These are phyloP conservation scores for Nymphalis polychloros DNA, from an alignment of 2,888 invertebrate species.

Conservation along the genomic window DNA sequence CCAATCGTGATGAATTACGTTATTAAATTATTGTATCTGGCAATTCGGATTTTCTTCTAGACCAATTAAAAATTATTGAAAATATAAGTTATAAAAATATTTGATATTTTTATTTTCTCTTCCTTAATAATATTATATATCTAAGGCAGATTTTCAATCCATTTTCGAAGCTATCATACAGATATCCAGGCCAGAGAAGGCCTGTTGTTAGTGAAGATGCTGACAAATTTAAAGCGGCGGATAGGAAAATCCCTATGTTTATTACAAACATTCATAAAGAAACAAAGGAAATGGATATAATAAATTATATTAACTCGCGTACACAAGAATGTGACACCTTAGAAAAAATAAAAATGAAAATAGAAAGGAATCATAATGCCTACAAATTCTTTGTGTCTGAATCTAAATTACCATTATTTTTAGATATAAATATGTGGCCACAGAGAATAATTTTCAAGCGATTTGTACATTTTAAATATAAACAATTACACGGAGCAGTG, in stretches of 20 bases:
- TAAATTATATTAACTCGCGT: slow-evolving; percentile 34
- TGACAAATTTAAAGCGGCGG: slow-evolving; percentile 38
- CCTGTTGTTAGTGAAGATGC: neutral
- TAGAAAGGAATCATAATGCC: slow-evolving; percentile 26
- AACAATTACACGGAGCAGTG: too few species aligned
- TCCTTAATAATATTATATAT: neutral
- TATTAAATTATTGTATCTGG: slow-evolving; percentile 24
- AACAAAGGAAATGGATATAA: slow-evolving; percentile 37
- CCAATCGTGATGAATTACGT: neutral
- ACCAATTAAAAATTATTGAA: neutral
- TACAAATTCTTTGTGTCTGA: slow-evolving; percentile 42
- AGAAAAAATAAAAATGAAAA: slow-evolving; percentile 29
- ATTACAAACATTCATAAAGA: slow-evolving; percentile 42
- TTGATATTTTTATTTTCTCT: neutral
- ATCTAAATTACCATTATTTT: slow-evolving; percentile 35
- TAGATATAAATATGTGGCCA: slow-evolving; percentile 42
- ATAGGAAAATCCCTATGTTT: slow-evolving; percentile 40
- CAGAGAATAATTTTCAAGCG: slow-evolving; percentile 41
- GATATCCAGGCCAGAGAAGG: neutral
- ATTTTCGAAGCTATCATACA: too few species aligned
- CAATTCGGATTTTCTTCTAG: neutral
- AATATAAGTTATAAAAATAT: neutral
- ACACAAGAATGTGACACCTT: slow-evolving; percentile 35
- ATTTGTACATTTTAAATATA: too few species aligned
- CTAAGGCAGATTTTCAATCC: too few species aligned